Conservation (phyloP, 2,888 invertebrate species). For the Megastigmus dorsalis region DNA sequence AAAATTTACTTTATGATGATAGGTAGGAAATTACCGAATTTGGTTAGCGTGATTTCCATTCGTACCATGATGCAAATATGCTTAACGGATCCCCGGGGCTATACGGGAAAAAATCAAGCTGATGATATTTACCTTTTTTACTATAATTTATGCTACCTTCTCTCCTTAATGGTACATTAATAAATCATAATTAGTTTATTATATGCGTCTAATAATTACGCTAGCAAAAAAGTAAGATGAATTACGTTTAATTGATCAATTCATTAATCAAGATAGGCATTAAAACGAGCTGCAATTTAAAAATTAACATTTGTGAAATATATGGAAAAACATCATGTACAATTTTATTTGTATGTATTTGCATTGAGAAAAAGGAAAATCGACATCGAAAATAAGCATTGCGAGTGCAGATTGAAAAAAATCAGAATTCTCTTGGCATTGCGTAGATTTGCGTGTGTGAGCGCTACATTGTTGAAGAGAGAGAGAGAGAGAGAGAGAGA, state of each 20-base stretch:
- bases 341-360: too few species aligned
- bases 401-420: too few species aligned
- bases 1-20: not conserved
- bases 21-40: not conserved
- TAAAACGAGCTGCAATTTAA: not conserved
- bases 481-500: not conserved
- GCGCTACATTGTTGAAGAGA: too few species aligned
- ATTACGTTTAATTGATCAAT: not conserved
- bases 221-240: not conserved
- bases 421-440: too few species aligned
- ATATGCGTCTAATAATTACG: not conserved
- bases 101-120: conserved; percentile 1
- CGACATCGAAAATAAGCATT: too few species aligned
- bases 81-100: not conserved
- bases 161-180: not conserved
- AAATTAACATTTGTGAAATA: too few species aligned
- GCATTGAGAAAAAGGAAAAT: too few species aligned
- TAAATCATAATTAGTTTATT: not conserved
- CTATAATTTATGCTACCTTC: not conserved
- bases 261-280: conserved; percentile 1
- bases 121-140: not conserved
- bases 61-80: too few species aligned
- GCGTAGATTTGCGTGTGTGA: too few species aligned
- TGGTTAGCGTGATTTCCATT: too few species aligned
- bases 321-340: too few species aligned